These are phyloP conservation scores for Tanytarsus gracilentus DNA, from an alignment of 2,888 invertebrate genomes.

Conservation along the genomic window DNA sequence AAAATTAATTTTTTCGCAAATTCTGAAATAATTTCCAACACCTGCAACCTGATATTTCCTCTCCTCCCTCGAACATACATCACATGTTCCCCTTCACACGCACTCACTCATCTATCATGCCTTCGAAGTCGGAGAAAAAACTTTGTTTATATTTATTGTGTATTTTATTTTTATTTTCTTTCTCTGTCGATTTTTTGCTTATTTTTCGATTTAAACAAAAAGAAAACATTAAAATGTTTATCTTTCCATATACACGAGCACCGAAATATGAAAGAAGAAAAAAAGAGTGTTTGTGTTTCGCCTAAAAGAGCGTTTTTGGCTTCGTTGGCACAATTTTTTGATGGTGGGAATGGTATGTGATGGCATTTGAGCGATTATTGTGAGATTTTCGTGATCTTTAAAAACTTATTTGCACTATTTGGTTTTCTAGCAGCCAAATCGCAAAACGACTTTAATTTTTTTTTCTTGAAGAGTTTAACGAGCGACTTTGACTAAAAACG, in stretches of 20 bases:
- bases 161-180: conserved; percentile 26
- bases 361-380: not conserved
- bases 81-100: no score
- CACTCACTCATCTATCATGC: not conserved
- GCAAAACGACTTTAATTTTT: no score
- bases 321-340: not conserved
- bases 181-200: conserved; percentile 17
- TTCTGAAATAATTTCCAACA: no score
- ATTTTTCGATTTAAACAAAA: conserved; percentile 25
- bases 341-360: not conserved
- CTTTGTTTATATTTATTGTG: conserved; percentile 21
- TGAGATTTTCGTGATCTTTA: no score
- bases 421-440: no score
- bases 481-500: no score
- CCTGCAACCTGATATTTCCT: not conserved
- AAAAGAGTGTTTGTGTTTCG: conserved; percentile 23
- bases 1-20: no score
- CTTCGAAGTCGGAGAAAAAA: not conserved
- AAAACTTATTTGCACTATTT: no score
- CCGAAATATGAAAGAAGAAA: not conserved
- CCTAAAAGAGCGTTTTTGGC: conserved; percentile 5
- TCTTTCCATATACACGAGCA: conserved; percentile 19
- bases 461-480: no score
- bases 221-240: conserved; percentile 28
- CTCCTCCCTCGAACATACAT: no score